A percentile compares a stretch with the other conserved stretches of the same genome.
Conservation (phyloP, 2,888 invertebrate genomes). For the Cheilosia vulpina region DNA sequence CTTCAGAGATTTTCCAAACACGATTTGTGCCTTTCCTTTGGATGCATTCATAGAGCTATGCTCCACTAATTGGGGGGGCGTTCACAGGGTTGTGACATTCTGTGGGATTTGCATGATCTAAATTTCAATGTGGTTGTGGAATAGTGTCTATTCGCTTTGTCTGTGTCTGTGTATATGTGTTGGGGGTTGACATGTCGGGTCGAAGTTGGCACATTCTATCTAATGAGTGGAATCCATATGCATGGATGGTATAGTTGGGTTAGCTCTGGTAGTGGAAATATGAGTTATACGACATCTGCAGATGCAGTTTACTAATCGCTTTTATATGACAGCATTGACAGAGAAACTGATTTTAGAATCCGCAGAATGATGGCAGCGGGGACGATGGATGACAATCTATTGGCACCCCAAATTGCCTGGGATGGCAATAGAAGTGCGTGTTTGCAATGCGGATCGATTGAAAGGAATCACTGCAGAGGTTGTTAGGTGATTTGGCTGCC, state of each 20-base stretch:
- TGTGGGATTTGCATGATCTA: conserved; percentile 33
- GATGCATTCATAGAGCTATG: conserved; percentile 10
- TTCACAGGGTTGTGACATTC: conserved; percentile 24
- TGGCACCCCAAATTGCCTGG: conserved; percentile 39
- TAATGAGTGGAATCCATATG: neutral
- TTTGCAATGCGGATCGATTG: conserved; percentile 33
- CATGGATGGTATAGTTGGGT: conserved; percentile 6
- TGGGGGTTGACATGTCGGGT: neutral
- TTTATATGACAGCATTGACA: conserved; percentile 56
- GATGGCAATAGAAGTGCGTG: conserved; percentile 25
- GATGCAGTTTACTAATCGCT: conserved; percentile 57
- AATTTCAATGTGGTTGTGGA: conserved; percentile 12
- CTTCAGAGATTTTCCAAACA: conserved; percentile 20
- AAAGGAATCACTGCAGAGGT: conserved; percentile 18
- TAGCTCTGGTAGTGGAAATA: conserved; percentile 21
- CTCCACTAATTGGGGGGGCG: conserved; percentile 34
- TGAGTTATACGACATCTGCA: conserved; percentile 35
- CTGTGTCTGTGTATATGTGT: neutral
- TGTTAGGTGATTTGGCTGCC: conserved; percentile 17
- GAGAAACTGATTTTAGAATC: conserved; percentile 7
- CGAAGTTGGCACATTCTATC: neutral
- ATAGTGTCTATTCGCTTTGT: conserved; percentile 7
- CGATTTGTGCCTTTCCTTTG: conserved; percentile 15
- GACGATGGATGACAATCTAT: conserved; percentile 57
- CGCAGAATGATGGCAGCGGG: conserved; percentile 14